Conservation (phyloP, 1,140 invertebrate species). For the Drosophila santomea region DNA sequence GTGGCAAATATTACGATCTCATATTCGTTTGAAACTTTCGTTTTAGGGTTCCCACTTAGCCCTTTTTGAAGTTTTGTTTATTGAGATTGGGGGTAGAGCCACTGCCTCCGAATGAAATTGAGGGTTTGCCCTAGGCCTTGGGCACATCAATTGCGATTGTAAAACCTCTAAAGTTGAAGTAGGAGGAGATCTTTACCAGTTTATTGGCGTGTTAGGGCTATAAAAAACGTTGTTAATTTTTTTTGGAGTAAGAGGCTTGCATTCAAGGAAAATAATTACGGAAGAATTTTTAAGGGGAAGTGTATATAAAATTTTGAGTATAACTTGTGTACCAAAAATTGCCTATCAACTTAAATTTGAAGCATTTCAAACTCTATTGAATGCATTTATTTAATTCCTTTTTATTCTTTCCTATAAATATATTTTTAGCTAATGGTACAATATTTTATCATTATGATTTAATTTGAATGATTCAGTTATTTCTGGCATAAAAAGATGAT, state of each 20-base stretch:
- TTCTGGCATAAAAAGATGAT: constrained; percentile 14
- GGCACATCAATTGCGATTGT: constrained; percentile 68
- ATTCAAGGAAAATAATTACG: not conserved
- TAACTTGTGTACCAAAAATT: too few relatives aligned
- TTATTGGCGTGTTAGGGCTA: constrained; percentile 62
- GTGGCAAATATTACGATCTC: constrained; percentile 59
- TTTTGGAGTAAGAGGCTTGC: not conserved
- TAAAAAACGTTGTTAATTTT: constrained; percentile 55
- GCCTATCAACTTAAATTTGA: too few relatives aligned
- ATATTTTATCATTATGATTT: too few relatives aligned
- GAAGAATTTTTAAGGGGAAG: not conserved
- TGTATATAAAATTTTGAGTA: too few relatives aligned
- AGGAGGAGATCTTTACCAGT: constrained; percentile 44
- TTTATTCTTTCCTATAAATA: too few relatives aligned
- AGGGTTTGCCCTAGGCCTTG: constrained; percentile 57
- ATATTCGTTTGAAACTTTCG: constrained; percentile 39
- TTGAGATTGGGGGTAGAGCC: constrained; percentile 24
- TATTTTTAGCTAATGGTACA: too few relatives aligned
- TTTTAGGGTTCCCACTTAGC: constrained; percentile 57
- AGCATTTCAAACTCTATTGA: too few relatives aligned
- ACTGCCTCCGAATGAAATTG: constrained; percentile 48
- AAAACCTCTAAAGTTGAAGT: constrained; percentile 25
- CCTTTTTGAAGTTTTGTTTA: constrained; percentile 51
- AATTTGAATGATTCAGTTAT: not conserved
- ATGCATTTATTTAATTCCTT: too few relatives aligned